These are phyloP conservation scores for Leptopilina syphax DNA, from an alignment of 2,888 invertebrate species.

Conservation along the genomic window DNA sequence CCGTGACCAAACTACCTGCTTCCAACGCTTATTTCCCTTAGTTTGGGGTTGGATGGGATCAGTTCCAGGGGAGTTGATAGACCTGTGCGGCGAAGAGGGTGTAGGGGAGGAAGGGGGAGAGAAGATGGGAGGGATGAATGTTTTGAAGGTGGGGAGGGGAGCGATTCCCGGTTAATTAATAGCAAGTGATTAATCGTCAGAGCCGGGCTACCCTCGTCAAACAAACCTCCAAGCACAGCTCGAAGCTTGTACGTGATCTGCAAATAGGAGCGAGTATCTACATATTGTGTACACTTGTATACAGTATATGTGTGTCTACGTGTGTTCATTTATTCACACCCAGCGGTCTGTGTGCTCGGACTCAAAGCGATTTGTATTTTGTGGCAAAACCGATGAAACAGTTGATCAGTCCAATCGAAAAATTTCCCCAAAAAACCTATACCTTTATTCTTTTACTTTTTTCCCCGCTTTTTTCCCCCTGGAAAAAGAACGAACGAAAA, in stretches of 20 bases:
- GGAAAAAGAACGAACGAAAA: too few species aligned
- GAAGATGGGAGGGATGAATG: not conserved
- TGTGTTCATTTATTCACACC: slow-evolving; percentile 29
- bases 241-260: slow-evolving; percentile 67
- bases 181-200: slow-evolving; percentile 72
- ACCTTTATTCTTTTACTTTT: not conserved
- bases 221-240: slow-evolving; percentile 66
- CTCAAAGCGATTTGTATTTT: slow-evolving; percentile 39
- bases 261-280: slow-evolving; percentile 59
- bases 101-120: too few species aligned
- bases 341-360: slow-evolving; percentile 23
- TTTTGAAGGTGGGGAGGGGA: slow-evolving; percentile 40
- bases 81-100: not conserved
- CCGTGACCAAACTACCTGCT: slow-evolving; percentile 63
- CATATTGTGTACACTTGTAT: slow-evolving; percentile 2
- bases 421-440: not conserved
- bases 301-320: not conserved
- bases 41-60: slow-evolving; percentile 26
- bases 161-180: slow-evolving; percentile 71
- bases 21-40: slow-evolving; percentile 24
- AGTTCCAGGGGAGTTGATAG: slow-evolving; percentile 28
- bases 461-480: not conserved
- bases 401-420: not conserved
- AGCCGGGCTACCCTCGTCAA: slow-evolving; percentile 70
- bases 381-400: slow-evolving; percentile 32